Percentiles rank a stretch among this genome's conserved stretches.
These are phyloP conservation scores for Nerophis ophidion DNA, from an alignment of 2,113 vertebrate genomes.

Conservation along the genomic window DNA sequence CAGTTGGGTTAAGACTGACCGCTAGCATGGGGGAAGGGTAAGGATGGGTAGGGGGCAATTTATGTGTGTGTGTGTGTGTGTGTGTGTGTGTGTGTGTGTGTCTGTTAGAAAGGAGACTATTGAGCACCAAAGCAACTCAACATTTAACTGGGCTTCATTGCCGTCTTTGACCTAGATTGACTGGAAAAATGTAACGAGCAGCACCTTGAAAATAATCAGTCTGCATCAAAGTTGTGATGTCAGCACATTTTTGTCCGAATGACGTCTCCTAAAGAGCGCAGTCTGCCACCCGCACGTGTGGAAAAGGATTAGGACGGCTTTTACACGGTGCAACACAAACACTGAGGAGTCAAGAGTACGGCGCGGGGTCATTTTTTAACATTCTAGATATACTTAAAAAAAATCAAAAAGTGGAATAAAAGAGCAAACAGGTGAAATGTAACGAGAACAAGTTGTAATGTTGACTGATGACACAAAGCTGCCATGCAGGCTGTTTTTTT, in stretches of 20 bases:
- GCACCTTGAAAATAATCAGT: not conserved
- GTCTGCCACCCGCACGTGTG: conserved; percentile 42
- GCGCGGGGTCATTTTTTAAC: too few relatives aligned
- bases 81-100: conserved; percentile 14
- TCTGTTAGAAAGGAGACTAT: conserved; percentile 20
- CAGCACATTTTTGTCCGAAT: not conserved
- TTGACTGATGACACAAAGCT: too few relatives aligned
- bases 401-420: too few relatives aligned
- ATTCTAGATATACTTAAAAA: too few relatives aligned
- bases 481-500: too few relatives aligned
- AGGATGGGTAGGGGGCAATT: conserved; percentile 20
- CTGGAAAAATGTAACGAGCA: not conserved
- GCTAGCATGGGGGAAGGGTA: not conserved
- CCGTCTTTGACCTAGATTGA: not conserved
- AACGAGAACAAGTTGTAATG: too few relatives aligned
- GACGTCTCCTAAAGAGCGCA: not conserved
- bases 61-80: conserved; percentile 25
- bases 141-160: not conserved
- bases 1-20: conserved; percentile 35
- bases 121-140: conserved; percentile 2
- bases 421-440: too few relatives aligned
- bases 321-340: too few relatives aligned
- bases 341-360: too few relatives aligned
- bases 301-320: conserved; percentile 56
- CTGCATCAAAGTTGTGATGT: not conserved